Percentiles rank a stretch among this genome's conserved stretches.
phyloP scores from a whole-genome alignment of 2,888 invertebrate genomes.

The Cantharis nigra region DNA sequence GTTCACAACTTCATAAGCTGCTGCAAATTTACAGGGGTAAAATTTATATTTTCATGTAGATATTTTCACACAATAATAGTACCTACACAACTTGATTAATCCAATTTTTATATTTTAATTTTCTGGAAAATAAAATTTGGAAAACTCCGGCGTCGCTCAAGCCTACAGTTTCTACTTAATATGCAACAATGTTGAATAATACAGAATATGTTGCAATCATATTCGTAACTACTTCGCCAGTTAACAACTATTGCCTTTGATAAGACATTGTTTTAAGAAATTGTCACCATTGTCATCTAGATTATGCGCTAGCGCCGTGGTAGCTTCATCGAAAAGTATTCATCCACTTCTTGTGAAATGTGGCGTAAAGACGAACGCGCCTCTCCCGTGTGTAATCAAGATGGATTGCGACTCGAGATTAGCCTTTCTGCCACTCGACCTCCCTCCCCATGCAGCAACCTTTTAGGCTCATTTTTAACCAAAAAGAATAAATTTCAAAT shows the following conservation, averaged over 20 bases:
- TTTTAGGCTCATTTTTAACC: slow-evolving; percentile 46
- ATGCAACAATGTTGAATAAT: background rate
- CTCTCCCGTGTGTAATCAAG: slow-evolving; percentile 53
- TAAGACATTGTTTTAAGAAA: slow-evolving; percentile 29
- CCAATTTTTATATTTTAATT: background rate
- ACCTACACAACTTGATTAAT: slow-evolving; percentile 8
- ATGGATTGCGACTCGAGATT: slow-evolving; percentile 53
- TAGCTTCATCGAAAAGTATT: slow-evolving; percentile 40
- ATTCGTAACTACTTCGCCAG: background rate
- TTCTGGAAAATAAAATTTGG: background rate
- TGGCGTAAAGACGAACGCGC: slow-evolving; percentile 45
- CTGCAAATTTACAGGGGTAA: slow-evolving; percentile 43
- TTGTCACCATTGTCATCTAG: slow-evolving; percentile 27
- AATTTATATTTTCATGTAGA: slow-evolving; percentile 22
- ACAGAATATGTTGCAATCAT: background rate
- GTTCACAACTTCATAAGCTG: slow-evolving; percentile 48
- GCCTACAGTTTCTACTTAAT: background rate
- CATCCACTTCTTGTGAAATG: slow-evolving; percentile 47
- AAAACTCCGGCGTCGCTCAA: background rate
- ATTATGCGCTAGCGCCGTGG: slow-evolving; percentile 29
- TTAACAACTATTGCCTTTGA: slow-evolving; percentile 4
- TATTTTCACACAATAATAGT: slow-evolving; percentile 6
- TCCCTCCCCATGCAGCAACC: slow-evolving; percentile 33
- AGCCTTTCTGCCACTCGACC: slow-evolving; percentile 44
- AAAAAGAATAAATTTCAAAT: slow-evolving; percentile 48